Percentiles rank a stretch among this genome's conserved stretches.
phyloP scores from a whole-genome alignment of 2,113 vertebrate genomes.

The Noctilio leporinus region DNA sequence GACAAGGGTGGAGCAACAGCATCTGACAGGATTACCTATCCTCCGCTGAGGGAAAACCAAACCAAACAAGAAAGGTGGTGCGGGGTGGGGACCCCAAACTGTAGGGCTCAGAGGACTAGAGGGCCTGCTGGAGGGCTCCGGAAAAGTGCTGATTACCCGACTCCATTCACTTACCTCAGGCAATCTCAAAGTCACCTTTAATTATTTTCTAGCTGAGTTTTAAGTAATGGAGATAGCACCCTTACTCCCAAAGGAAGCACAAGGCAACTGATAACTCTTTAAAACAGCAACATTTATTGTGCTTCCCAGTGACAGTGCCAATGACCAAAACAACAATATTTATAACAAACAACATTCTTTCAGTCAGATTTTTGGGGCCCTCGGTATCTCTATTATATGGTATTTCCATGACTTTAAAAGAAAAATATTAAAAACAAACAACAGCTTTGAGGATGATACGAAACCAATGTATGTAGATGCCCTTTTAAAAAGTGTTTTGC shows the following conservation, averaged over 20 bases:
- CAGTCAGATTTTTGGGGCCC: not conserved
- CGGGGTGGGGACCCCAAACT: conserved; percentile 9
- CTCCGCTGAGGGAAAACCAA: not conserved
- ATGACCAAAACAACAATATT: not conserved
- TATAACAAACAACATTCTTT: not conserved
- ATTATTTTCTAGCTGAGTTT: conserved; percentile 56
- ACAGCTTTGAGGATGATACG: not conserved
- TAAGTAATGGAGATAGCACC: conserved; percentile 42
- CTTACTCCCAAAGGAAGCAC: conserved; percentile 23
- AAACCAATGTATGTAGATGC: not conserved
- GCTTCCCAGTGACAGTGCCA: not conserved
- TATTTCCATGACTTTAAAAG: conserved; percentile 31
- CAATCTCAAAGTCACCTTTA: conserved; percentile 55
- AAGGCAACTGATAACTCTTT: conserved; percentile 26
- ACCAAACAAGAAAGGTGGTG: not conserved
- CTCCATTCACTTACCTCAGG: conserved; percentile 25
- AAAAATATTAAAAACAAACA: conserved; percentile 3
- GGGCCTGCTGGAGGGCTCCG: not conserved
- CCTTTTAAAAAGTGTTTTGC: not conserved
- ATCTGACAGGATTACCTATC: not conserved
- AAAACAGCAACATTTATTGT: conserved; percentile 21
- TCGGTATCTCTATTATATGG: not conserved
- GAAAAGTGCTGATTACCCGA: not conserved
- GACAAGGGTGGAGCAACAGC: not conserved
- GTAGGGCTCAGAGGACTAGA: not conserved